A percentile compares a stretch with the other conserved stretches of the same genome.
Conservation (phyloP, 2,888 invertebrate species). For the Oligia strigilis region DNA sequence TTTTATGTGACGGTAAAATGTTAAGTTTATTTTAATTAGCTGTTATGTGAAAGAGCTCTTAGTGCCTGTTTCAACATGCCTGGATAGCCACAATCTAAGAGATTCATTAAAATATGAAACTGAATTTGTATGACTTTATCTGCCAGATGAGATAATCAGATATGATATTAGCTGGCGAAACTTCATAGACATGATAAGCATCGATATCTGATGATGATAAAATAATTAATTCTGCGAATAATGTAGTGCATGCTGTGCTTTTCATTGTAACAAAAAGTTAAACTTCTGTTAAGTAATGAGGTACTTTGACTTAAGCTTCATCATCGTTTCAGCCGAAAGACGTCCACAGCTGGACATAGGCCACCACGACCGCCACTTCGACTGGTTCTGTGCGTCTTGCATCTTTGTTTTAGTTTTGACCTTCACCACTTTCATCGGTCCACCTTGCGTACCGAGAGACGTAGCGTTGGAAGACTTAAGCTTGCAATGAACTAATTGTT, state of each 20-base stretch:
- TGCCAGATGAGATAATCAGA: background rate
- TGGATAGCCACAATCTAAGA: background rate
- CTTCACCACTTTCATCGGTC: background rate
- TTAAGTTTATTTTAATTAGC: conserved; percentile 54
- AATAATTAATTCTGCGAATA: background rate
- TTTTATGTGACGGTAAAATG: conserved; percentile 48
- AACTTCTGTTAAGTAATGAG: background rate
- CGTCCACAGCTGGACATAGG: background rate
- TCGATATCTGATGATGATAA: background rate
- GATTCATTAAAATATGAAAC: background rate
- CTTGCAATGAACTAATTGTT: background rate
- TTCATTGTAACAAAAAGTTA: background rate
- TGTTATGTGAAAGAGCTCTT: conserved; percentile 22
- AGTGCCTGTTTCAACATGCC: background rate
- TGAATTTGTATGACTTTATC: background rate
- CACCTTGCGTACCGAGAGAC: background rate
- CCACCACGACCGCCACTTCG: no score
- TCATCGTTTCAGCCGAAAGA: background rate
- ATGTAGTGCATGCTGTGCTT: background rate
- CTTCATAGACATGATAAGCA: background rate
- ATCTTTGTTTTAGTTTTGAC: background rate
- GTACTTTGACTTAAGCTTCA: background rate
- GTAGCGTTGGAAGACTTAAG: background rate
- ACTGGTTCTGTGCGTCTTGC: background rate
- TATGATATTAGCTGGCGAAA: background rate